phyloP scores from a whole-genome alignment of 2,888 invertebrate species.

The Homarus gammarus region DNA sequence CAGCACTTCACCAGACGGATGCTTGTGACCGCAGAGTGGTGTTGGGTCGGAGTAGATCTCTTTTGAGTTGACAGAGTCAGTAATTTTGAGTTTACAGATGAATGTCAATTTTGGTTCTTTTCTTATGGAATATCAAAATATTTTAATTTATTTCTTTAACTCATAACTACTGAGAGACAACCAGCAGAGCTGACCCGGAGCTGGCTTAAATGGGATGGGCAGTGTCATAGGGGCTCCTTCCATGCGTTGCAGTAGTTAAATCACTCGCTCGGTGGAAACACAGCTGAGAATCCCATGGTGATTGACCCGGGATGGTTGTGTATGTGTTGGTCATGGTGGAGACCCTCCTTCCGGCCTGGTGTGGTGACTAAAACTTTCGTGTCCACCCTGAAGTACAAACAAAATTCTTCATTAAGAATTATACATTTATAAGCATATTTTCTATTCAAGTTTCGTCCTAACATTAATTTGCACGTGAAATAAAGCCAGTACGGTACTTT shows the following conservation, averaged over 20 bases:
- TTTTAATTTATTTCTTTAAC: background rate
- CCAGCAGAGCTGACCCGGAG: constrained; percentile 35
- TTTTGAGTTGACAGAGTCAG: constrained; percentile 30
- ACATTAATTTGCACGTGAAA: no score
- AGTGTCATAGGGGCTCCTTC: constrained; percentile 57
- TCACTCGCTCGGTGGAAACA: background rate
- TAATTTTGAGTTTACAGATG: constrained; percentile 31
- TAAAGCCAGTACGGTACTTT: no score
- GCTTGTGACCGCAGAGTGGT: constrained; percentile 62
- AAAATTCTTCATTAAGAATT: no score
- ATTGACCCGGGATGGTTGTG: constrained; percentile 20
- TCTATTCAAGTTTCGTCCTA: no score
- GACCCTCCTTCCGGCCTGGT: constrained; percentile 51
- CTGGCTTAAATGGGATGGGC: constrained; percentile 59
- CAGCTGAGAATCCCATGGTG: constrained; percentile 35
- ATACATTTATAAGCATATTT: no score
- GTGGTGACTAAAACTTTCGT: constrained; percentile 40
- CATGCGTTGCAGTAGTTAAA: background rate
- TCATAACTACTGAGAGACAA: constrained; percentile 22
- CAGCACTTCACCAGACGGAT: constrained; percentile 69
- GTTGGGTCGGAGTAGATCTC: constrained; percentile 48
- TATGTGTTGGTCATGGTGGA: constrained; percentile 49
- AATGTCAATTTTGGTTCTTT: constrained; percentile 3
- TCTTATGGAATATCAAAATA: background rate
- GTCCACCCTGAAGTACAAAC: constrained; percentile 54